Conservation (phyloP, 2,113 vertebrate species). For the Phalacrocorax brasilianus region DNA sequence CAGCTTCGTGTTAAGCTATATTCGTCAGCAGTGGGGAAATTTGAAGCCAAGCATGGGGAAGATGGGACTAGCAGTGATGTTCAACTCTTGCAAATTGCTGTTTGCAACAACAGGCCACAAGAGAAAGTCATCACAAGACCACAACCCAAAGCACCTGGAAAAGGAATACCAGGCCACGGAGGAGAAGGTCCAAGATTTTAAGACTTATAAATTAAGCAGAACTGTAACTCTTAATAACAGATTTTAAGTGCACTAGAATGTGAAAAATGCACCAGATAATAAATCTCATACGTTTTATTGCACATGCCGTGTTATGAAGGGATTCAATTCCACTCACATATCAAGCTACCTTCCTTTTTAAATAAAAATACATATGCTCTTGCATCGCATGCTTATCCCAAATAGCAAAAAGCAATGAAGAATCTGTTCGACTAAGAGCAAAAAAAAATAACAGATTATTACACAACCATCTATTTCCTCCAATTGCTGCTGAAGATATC, state of each 20-base stretch:
- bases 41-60: not conserved
- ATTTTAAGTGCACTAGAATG: not conserved
- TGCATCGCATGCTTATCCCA: not conserved
- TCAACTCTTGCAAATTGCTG: not conserved
- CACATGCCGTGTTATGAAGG: not conserved
- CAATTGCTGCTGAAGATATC: not conserved
- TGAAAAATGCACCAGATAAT: not conserved
- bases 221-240: not conserved
- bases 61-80: not conserved
- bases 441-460: not conserved
- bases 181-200: not conserved
- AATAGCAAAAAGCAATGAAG: not conserved
- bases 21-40: not conserved
- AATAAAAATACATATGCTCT: not conserved
- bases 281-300: not conserved
- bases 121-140: not conserved
- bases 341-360: not conserved
- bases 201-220: not conserved
- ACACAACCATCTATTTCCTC: constrained; percentile 2
- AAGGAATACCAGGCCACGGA: not conserved
- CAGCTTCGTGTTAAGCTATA: not conserved
- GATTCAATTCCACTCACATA: not conserved
- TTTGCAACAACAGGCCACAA: not conserved
- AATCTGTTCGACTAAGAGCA: not conserved
- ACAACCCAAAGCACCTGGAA: not conserved